These are phyloP conservation scores for Sparus aurata DNA, from an alignment of 2,797 vertebrate species.

Conservation along the genomic window DNA sequence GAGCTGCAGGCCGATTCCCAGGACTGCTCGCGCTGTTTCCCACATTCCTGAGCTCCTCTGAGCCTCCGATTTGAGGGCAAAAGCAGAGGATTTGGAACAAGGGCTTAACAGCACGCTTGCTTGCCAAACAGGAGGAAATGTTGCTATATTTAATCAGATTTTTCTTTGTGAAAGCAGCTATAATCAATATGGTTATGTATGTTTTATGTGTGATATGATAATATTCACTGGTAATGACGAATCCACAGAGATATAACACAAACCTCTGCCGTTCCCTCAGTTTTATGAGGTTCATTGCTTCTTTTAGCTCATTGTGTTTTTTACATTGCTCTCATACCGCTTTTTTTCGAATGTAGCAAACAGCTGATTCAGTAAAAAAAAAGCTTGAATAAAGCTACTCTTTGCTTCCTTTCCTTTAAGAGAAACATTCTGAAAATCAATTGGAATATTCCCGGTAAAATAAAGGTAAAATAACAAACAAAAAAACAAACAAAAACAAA, in stretches of 20 bases:
- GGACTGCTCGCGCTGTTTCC: slow-evolving; percentile 44
- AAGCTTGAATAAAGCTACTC: neutral
- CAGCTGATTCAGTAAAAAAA: neutral
- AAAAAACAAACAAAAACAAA: too few relatives aligned
- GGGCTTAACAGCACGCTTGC: neutral
- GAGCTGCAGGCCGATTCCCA: slow-evolving; percentile 56
- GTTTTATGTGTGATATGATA: neutral
- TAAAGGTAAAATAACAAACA: too few relatives aligned
- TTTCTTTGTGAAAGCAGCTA: neutral
- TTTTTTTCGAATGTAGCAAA: neutral
- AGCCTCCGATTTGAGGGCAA: slow-evolving; percentile 47
- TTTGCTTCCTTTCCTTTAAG: neutral
- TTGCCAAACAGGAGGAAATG: slow-evolving; percentile 4
- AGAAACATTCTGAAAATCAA: too few relatives aligned
- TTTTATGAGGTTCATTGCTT: neutral
- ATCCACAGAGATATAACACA: neutral
- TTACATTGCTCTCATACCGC: neutral
- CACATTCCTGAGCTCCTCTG: slow-evolving; percentile 64
- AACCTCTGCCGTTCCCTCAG: neutral
- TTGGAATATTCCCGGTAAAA: too few relatives aligned
- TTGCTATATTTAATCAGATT: neutral
- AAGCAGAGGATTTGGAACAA: slow-evolving; percentile 16
- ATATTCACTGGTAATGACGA: neutral
- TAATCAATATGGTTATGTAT: neutral
- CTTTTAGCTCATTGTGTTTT: neutral